phyloP scores from a whole-genome alignment of 2,797 vertebrate genomes.

The Prunella strophiata region DNA sequence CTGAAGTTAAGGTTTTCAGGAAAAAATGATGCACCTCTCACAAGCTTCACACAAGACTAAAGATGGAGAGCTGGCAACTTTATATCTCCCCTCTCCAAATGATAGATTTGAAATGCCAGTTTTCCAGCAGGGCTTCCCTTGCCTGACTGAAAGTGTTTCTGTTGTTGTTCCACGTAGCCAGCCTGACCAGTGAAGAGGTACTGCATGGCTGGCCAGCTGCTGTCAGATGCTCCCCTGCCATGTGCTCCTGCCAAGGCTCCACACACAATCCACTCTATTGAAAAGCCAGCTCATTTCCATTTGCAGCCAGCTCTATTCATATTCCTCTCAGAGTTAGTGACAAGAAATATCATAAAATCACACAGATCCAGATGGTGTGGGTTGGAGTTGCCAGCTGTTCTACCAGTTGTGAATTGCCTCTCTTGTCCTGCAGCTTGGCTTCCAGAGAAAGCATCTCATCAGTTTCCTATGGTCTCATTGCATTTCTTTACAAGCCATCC shows the following conservation, averaged over 20 bases:
- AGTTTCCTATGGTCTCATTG: background rate
- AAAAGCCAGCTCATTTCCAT: constrained; percentile 54
- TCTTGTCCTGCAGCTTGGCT: constrained; percentile 49
- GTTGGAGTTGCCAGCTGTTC: constrained; percentile 49
- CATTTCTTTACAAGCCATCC: constrained; percentile 23
- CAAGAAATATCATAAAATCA: constrained; percentile 64
- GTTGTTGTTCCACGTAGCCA: background rate
- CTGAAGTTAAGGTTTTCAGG: background rate
- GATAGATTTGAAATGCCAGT: background rate
- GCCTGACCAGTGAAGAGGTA: constrained; percentile 17
- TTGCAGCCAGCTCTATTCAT: constrained; percentile 58
- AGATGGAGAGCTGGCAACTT: background rate
- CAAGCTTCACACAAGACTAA: background rate
- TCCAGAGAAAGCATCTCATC: constrained; percentile 29
- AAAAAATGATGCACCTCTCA: background rate
- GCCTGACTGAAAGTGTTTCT: background rate
- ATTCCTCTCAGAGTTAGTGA: constrained; percentile 53
- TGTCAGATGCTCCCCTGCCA: background rate
- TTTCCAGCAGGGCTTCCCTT: constrained; percentile 22
- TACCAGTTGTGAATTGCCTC: constrained; percentile 46
- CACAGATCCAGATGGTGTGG: constrained; percentile 53
- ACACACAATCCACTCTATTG: background rate
- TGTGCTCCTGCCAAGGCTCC: constrained; percentile 37
- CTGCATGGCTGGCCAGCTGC: background rate
- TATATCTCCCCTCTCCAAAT: background rate